Evolutionary conservation across 2,113 vertebrate species (phyloP), one percentile per base, ranked within the genome.

Genomic region (Tachuris rubrigastra): DNA sequence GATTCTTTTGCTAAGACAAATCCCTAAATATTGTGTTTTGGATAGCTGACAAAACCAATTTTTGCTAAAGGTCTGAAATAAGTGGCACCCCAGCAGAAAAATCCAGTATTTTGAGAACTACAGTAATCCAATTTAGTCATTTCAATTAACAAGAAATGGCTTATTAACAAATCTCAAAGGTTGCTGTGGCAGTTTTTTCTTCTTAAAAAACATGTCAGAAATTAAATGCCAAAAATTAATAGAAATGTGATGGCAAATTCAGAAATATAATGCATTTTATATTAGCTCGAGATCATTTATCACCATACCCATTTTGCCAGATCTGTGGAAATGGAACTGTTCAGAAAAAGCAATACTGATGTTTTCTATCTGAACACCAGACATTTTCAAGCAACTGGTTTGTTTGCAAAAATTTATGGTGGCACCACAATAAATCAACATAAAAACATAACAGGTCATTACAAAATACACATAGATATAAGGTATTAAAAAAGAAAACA

Each of bases 31-130:
- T 3, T 37, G 9, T 33, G 37, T 35, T 91, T 58, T 55, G 31
- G 39, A 62, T 33, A 60, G 23, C 39, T 77, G n/a, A 77, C 25
- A 80, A 27, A 59, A 89, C 37, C 17, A 76, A 25, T 59, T 84
- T 93, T 76, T 93, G 46, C 58, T 44, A 24, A 46, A 59, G 9
- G 10, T 69, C 24, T 85, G 33, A 89, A 89, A 82, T 42, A 92
- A 91, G 19, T 53, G 53, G 37, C 10, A 67, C 3, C 28, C 41
- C 10, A 31, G 31, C 14, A 58, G n/a, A 74, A 81, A 87, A 90
- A 67, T 18, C 4, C 12, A 67, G 46, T 50, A 69, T 35, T 83
- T 75, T 73, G 41, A 81, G 21, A 86, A 81, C 15, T 46, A 65
- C 10, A 33, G 25, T 20, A 90, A 94, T 49, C 3, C 24, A 89